phyloP scores from a whole-genome alignment of 1,140 invertebrate species.

The Drosophila pseudoananassae region DNA sequence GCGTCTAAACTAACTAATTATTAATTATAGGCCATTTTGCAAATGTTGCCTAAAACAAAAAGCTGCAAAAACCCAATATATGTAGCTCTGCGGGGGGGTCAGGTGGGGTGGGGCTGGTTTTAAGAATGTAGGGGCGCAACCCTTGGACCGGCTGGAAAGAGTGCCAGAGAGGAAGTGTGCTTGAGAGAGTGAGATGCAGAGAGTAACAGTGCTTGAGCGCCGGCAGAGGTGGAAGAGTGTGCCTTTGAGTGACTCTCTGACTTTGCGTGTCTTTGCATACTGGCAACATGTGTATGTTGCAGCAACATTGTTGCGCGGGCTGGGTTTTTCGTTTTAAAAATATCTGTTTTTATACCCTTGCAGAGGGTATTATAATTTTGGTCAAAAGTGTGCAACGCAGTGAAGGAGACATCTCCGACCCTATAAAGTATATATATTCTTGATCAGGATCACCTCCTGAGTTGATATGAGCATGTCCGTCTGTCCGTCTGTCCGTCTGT shows the following conservation, averaged over 20 bases:
- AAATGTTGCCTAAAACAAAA: slow-evolving; percentile 39
- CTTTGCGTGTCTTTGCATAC: slow-evolving; percentile 1
- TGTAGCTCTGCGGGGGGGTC: no score
- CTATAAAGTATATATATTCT: no score
- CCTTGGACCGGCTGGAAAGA: not conserved
- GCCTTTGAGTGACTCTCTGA: not conserved
- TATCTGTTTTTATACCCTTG: no score
- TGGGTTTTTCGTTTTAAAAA: not conserved
- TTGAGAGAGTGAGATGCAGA: not conserved
- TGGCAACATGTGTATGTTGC: slow-evolving; percentile 26
- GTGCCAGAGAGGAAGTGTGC: not conserved
- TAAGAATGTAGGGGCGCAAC: not conserved
- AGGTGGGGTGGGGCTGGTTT: not conserved
- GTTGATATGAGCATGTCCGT: no score
- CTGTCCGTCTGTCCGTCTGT: no score
- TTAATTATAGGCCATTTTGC: slow-evolving; percentile 59
- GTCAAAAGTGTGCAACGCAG: no score
- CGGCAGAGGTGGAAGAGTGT: not conserved
- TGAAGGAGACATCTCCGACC: no score
- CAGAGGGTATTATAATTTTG: no score
- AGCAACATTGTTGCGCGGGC: slow-evolving; percentile 15
- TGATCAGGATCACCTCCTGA: no score
- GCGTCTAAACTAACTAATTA: slow-evolving; percentile 53
- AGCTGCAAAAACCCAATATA: not conserved
- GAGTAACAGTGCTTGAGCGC: not conserved